Evolutionary conservation across 2,888 invertebrate species (phyloP), one percentile per base, ranked within the genome.

Genomic region (Trissolcus japonicus): DNA sequence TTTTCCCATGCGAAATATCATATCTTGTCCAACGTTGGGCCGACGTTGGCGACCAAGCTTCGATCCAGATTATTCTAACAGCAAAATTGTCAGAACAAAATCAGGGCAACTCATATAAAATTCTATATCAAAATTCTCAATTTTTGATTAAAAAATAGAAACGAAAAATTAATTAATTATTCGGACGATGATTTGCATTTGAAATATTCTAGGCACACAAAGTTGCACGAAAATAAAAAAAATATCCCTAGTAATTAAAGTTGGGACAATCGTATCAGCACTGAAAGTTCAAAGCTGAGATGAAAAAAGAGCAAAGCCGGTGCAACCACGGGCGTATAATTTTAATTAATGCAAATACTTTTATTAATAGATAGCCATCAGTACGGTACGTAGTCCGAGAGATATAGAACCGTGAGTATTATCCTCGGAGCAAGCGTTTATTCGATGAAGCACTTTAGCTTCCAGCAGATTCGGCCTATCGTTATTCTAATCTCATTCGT

Each of bases 261-360:
- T 62, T 51, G 46, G 57, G 43, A 62, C 62, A 57, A 53, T 51
- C 56, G 21, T 63, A 51, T 63, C 17, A 59, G 21, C 51, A 16
- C n/a, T 6, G 46, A 7, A 16, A n/a, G n/a, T 16, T 46, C 48
- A 21, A 17, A 68, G 51, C 57, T 19, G 29, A 61, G 46, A 55
- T 54, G 13, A 29, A 48, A 71, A 62, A 62, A 55, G 60, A 63
- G 57, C 51, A 43, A 17, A 11, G 43, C 43, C 29, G n/a, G 14
- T 35, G 55, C 60, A 74, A 76, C 74, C 60, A 80, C 74, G 61
- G 79, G 80, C 81, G 79, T 82, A 82, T 81, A 82, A 83, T 83
- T 84, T 83, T 84, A 83, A 83, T 84, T 83, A 84, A 81, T 79
- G 79, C 80, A 79, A 82, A 82, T 80, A 79, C 78, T 75, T 80